Evolutionary conservation across 1,140 invertebrate species (phyloP).

Genomic region (Ceratoteleas bidentatus): DNA sequence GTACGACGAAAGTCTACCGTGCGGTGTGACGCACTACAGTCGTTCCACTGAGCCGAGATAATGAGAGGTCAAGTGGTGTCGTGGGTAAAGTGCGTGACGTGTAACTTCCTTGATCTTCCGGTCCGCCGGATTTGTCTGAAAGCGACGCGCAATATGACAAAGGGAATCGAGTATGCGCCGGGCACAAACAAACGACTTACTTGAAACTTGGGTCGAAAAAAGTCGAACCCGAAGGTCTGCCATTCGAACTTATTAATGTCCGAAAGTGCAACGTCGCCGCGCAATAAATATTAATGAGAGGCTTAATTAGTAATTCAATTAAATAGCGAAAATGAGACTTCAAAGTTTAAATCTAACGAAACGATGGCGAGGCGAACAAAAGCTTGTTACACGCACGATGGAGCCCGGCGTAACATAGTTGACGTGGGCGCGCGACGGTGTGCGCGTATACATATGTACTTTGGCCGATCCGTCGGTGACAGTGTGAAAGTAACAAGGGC

Average conservation of each 20-base stretch:
- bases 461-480: constrained; percentile 35
- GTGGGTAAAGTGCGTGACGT: constrained; percentile 67
- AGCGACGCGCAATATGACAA: constrained; percentile 54
- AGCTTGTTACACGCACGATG: constrained; percentile 69
- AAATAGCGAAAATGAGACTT: constrained; percentile 58
- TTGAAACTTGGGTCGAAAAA: neutral
- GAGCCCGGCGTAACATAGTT: constrained; percentile 50
- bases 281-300: constrained; percentile 61
- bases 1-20: constrained; percentile 55
- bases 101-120: constrained; percentile 69
- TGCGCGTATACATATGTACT: constrained; percentile 43
- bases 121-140: constrained; percentile 57
- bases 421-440: constrained; percentile 27
- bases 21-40: constrained; percentile 55
- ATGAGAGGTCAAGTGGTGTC: constrained; percentile 69
- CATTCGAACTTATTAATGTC: constrained; percentile 26
- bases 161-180: constrained; percentile 46
- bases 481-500: constrained; percentile 66
- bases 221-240: neutral
- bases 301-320: constrained; percentile 63
- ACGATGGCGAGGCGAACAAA: constrained; percentile 62
- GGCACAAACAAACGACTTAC: constrained; percentile 34
- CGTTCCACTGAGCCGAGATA: constrained; percentile 60
- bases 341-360: constrained; percentile 65
- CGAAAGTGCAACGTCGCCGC: constrained; percentile 3